Evolutionary conservation across 2,888 invertebrate species (phyloP), one percentile per base, ranked within the genome.

Genomic region (Eretmocerus hayati): DNA sequence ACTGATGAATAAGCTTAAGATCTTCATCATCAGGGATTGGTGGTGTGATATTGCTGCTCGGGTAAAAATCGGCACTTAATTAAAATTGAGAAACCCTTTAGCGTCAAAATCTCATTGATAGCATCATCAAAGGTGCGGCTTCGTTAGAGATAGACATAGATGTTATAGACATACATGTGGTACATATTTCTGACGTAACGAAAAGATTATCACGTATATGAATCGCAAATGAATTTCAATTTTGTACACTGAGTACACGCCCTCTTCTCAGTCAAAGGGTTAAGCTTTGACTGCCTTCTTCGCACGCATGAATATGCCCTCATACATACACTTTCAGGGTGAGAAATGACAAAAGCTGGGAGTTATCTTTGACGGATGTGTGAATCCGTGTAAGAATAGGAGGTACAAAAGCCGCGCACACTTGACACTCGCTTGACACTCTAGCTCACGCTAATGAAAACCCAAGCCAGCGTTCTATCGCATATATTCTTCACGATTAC

Each of bases 141-240:
- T 26, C 21, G 40, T 26, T 20, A 35, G 32, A 16, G 23, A 18
- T n/a, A n/a, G n/a, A n/a, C n/a, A n/a, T n/a, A n/a, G n/a, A n/a
- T n/a, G n/a, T n/a, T n/a, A n/a, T n/a, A n/a, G n/a, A n/a, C n/a
- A n/a, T n/a, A n/a, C n/a, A n/a, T n/a, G n/a, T n/a, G n/a, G n/a
- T n/a, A n/a, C n/a, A n/a, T n/a, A n/a, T n/a, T n/a, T n/a, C n/a
- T n/a, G 9, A 18, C 26, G 37, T 32, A 26, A 31, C 36, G 46
- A 48, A 46, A 40, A 36, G 42, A 32, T 48, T 48, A 48, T 42
- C 22, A 23, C 42, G 31, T 16, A 21, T 6, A 18, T 30, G 30
- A 23, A 44, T 30, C 32, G 21, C 48, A 40, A 46, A 23, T 46
- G 46, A 48, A 46, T 49, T 46, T 53, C 43, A 46, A 46, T 46